Evolutionary conservation across 2,888 invertebrate species (phyloP).

Genomic region (Alloscopus bannaensis): DNA sequence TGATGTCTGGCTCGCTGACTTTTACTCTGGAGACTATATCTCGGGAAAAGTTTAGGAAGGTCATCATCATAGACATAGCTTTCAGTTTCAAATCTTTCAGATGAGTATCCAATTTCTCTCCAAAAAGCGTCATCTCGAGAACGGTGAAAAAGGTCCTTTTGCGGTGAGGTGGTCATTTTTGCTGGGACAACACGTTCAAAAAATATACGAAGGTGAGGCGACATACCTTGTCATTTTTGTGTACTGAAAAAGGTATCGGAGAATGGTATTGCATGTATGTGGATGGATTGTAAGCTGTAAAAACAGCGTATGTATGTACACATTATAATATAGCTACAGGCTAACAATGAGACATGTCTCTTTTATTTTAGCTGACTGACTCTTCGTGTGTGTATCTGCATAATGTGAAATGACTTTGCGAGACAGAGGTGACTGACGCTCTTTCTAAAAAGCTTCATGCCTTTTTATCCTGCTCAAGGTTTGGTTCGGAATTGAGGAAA

Average conservation of each 20-base stretch:
- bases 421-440: background rate
- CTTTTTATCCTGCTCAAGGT: conserved; percentile 9
- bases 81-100: conserved; percentile 16
- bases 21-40: background rate
- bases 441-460: no score
- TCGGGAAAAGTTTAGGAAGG: background rate
- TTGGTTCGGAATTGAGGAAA: conserved; percentile 51
- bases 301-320: no score
- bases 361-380: background rate
- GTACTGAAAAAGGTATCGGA: conserved; percentile 13
- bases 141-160: conserved; percentile 4
- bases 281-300: background rate
- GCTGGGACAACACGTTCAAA: no score
- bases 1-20: background rate
- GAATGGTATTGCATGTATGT: background rate
- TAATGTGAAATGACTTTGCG: no score
- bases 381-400: background rate
- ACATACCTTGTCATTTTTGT: conserved; percentile 1
- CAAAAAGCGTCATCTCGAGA: background rate
- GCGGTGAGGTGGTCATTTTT: conserved; percentile 7
- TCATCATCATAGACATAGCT: conserved; percentile 3
- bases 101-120: conserved; percentile 20
- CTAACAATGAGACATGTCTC: conserved; percentile 9
- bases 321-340: no score
- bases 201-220: conserved; percentile 12